These are phyloP conservation scores for Ernsta delagoae DNA, from an alignment of 2,888 invertebrate species.

Conservation along the genomic window DNA sequence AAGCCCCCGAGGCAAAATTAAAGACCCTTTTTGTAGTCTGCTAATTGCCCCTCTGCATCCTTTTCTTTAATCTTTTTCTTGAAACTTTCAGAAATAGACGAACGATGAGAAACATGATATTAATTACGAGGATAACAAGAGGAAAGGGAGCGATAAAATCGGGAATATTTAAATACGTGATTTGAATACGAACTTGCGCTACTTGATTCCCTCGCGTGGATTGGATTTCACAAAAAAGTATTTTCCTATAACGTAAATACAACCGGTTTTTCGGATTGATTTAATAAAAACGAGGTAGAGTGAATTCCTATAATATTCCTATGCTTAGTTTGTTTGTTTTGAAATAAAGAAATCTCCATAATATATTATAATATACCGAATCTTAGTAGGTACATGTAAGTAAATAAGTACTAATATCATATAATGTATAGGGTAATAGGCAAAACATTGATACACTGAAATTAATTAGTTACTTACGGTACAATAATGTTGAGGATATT, in stretches of 20 bases:
- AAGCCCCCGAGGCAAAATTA: neutral
- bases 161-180: slow-evolving; percentile 3
- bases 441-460: neutral
- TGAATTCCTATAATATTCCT: neutral
- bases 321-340: too few species aligned
- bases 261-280: neutral
- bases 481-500: neutral
- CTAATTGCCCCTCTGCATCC: neutral
- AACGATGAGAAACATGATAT: neutral
- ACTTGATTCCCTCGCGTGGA: neutral
- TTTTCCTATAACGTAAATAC: neutral
- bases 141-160: neutral
- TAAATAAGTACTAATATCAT: too few species aligned
- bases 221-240: neutral
- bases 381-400: too few species aligned
- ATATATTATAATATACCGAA: too few species aligned
- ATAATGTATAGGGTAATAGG: too few species aligned
- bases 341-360: neutral
- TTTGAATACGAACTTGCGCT: neutral
- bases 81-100: neutral
- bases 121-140: neutral
- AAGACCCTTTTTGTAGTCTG: neutral
- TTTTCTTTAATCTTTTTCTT: neutral
- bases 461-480: neutral
- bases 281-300: neutral